Percentiles rank a stretch among this genome's conserved stretches.
Evolutionary conservation across 1,140 invertebrate genomes (phyloP).

Genomic region (Drosophila mauritiana): DNA sequence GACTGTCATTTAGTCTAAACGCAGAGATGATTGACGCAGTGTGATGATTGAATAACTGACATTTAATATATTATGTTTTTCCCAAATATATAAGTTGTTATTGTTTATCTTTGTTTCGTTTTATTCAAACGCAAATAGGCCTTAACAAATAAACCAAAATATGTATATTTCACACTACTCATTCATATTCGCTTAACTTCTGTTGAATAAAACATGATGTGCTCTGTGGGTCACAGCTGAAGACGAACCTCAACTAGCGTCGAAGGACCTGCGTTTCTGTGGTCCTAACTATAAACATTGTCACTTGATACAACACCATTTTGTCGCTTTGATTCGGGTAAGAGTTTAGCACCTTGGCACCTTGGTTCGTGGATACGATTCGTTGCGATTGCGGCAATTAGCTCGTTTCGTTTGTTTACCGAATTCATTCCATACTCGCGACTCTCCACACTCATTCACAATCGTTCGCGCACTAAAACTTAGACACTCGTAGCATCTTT

Average conservation of each 20-base stretch:
- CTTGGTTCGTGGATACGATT: slow-evolving; percentile 4
- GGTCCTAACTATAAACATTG: background rate
- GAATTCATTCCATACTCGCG: slow-evolving; percentile 56
- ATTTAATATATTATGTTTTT: too few species aligned
- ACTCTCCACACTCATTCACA: slow-evolving; percentile 39
- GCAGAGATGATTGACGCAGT: background rate
- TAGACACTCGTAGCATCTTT: slow-evolving; percentile 61
- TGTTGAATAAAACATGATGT: slow-evolving; percentile 18
- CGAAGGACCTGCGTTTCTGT: background rate
- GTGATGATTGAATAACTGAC: too few species aligned
- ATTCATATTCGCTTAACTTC: background rate
- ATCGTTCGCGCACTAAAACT: slow-evolving; percentile 33
- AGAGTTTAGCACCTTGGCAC: slow-evolving; percentile 35
- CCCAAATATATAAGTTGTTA: too few species aligned
- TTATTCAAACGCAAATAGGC: too few species aligned
- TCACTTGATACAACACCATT: slow-evolving; percentile 19
- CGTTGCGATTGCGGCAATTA: slow-evolving; percentile 52
- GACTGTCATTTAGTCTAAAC: background rate
- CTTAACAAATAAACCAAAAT: too few species aligned
- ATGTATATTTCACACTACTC: background rate
- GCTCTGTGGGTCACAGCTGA: background rate
- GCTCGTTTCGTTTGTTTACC: slow-evolving; percentile 72
- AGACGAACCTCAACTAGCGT: background rate
- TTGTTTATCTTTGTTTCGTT: too few species aligned
- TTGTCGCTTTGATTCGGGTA: slow-evolving; percentile 6